phyloP scores from a whole-genome alignment of 2,113 vertebrate species.

The Corythornis madagascariensis region DNA sequence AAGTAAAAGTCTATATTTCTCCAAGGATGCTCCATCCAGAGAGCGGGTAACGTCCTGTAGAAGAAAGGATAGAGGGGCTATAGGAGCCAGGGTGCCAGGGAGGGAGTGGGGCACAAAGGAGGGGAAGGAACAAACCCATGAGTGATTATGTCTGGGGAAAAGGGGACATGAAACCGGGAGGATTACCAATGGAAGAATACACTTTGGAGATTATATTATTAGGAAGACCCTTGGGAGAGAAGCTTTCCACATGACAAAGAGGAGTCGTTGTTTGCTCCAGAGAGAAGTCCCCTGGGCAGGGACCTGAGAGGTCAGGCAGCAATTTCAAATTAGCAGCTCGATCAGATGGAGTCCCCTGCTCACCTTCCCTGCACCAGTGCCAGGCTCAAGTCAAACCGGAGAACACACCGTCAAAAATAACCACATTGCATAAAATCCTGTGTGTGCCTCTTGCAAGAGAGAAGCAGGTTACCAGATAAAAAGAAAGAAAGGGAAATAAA shows the following conservation, averaged over 20 bases:
- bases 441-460: background rate
- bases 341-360: background rate
- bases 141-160: background rate
- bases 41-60: background rate
- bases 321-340: slow-evolving; percentile 1
- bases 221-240: background rate
- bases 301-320: background rate
- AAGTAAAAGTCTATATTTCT: background rate
- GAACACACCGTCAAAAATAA: background rate
- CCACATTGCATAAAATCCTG: background rate
- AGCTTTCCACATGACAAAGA: slow-evolving; percentile 25
- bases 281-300: slow-evolving; percentile 26
- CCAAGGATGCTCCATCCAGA: background rate
- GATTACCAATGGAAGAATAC: slow-evolving; percentile 40
- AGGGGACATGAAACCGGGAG: background rate
- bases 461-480: background rate
- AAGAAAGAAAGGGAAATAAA: background rate
- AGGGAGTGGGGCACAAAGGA: background rate
- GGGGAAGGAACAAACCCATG: background rate
- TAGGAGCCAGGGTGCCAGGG: background rate
- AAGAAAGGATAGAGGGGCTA: background rate
- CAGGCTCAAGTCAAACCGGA: background rate
- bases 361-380: background rate
- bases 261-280: slow-evolving; percentile 20
- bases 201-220: background rate